These are phyloP conservation scores for Rhinoptilus africanus DNA, from an alignment of 2,113 vertebrate species.

Conservation along the genomic window DNA sequence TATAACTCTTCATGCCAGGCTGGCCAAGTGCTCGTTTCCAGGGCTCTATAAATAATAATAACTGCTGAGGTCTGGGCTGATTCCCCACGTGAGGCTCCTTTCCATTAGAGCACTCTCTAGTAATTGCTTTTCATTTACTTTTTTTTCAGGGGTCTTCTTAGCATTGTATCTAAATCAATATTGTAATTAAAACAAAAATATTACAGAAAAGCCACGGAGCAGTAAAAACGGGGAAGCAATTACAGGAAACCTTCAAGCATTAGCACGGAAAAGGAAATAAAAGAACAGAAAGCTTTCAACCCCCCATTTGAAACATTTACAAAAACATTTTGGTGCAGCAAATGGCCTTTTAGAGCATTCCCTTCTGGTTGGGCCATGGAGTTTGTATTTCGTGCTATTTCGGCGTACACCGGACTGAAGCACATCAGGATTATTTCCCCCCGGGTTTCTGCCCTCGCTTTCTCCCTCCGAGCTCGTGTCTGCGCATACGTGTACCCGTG, in stretches of 20 bases:
- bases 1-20: background rate
- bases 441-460: background rate
- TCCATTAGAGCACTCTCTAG: conserved; percentile 49
- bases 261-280: conserved; percentile 15
- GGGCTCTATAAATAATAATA: conserved; percentile 36
- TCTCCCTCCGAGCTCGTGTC: background rate
- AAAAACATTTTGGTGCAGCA: background rate
- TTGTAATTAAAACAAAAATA: conserved; percentile 68
- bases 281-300: conserved; percentile 36
- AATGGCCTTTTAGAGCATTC: background rate
- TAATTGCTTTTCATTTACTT: conserved; percentile 65
- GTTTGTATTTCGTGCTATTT: background rate
- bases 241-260: conserved; percentile 35
- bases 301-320: background rate
- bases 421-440: background rate
- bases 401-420: accelerated
- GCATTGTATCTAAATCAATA: conserved; percentile 58
- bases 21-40: conserved; percentile 2
- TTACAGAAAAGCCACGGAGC: conserved; percentile 46
- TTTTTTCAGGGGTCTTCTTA: conserved; percentile 43
- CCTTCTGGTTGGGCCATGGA: background rate
- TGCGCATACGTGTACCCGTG: accelerated
- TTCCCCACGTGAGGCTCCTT: conserved; percentile 27
- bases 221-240: conserved; percentile 56
- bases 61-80: background rate